A percentile compares a stretch with the other conserved stretches of the same genome.
Evolutionary conservation across 2,888 invertebrate genomes (phyloP).

Genomic region (Chymomyza amoena): DNA sequence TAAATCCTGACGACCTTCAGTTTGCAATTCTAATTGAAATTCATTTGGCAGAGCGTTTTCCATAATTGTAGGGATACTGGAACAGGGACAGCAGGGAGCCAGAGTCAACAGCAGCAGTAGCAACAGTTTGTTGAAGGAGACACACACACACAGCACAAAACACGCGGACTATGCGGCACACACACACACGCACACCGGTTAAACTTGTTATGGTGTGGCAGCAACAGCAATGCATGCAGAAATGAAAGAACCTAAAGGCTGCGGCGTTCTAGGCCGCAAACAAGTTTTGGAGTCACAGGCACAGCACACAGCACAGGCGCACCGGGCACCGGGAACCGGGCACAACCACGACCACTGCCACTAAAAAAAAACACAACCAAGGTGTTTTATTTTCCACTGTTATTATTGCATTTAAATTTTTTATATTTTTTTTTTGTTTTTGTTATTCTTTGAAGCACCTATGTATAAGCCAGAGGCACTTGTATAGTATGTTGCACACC

Average conservation of each 20-base stretch:
- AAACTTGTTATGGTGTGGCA: conserved; percentile 60
- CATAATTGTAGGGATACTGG: conserved; percentile 38
- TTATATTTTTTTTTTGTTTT: background rate
- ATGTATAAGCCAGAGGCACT: conserved; percentile 17
- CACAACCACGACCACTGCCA: conserved; percentile 12
- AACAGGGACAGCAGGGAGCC: conserved; percentile 28
- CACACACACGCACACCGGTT: conserved; percentile 63
- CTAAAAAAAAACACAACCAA: conserved; percentile 22
- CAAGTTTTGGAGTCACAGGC: conserved; percentile 60
- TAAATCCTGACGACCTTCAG: conserved; percentile 15
- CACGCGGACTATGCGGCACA: conserved; percentile 31
- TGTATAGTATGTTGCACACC: conserved; percentile 7
- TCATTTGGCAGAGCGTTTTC: conserved; percentile 41
- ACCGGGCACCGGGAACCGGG: conserved; percentile 8
- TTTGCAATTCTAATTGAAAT: conserved; percentile 54
- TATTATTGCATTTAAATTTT: background rate
- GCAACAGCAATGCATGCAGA: conserved; percentile 67
- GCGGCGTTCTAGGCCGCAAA: conserved; percentile 49
- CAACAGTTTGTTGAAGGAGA: conserved; percentile 72
- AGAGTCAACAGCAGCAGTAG: conserved; percentile 17
- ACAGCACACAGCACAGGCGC: conserved; percentile 16
- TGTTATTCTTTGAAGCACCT: conserved; percentile 6
- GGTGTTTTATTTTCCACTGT: conserved; percentile 56
- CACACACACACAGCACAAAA: conserved; percentile 34
- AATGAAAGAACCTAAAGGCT: conserved; percentile 54